Base-by-base conservation (phyloP, 2,797 vertebrate species). In the Pseudochaenichthys georgianus region DNA sequence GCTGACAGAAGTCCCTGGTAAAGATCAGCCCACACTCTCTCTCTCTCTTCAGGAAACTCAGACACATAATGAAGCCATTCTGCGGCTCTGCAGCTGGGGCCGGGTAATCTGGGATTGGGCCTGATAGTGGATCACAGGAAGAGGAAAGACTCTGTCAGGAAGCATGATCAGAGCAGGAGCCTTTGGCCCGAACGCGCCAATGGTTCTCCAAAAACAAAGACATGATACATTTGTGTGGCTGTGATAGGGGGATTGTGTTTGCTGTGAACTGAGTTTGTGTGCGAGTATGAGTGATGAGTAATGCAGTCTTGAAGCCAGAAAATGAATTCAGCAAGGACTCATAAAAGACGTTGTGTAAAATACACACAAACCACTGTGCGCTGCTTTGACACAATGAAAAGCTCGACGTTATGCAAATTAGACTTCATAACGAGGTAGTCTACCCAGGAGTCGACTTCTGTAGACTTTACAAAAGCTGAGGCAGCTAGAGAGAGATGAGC, bases 51-150 rank as follows among this genome's bases (percentile, higher is more conserved):
- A 77, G 66, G 78, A 75, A 74, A 85, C 81, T 80, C 66, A 28
- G 58, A 74, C 75, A 55, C 60, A 94, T 92, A 93, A 94, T 83
- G 81, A 87, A 85, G 82, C 76, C 86, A 89, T 90, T 93, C 90
- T 93, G 66, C 80, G 16, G 85, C 69, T 81, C n/a, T 82, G 89
- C 86, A 93, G 91, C 84, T 92, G 89, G 87, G 89, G 78, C 75
- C 12, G 61, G 78, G 85, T 91, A 80, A 89, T 89, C 87, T 82
- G 79, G 67, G 89, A 88, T 88, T 81, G 43, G 13, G 43, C 17
- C 63, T 68, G 75, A 61, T 77, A 42, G 64, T 5, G 66, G 71
- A 81, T 86, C 92, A 90, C 79, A 82, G 87, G 86, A 89, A 87
- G 90, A 91, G 81, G 71, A 87, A 70, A 70, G 78, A 76, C 82